Conservation (phyloP, 2,113 vertebrate species). For the Phoxinus phoxinus region DNA sequence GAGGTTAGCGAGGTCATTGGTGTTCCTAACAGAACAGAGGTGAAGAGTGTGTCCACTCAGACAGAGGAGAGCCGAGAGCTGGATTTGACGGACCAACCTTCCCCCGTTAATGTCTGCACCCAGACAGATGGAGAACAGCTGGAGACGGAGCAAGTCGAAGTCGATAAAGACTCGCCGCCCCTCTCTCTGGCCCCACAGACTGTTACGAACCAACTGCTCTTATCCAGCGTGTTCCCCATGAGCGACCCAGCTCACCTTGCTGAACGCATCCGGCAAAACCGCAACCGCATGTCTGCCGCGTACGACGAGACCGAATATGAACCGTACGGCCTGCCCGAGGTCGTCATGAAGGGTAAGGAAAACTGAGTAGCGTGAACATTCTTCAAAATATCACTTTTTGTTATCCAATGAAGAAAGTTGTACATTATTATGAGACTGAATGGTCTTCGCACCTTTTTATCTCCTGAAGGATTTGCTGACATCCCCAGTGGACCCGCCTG, state of each 20-base stretch:
- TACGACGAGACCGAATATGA: constrained; percentile 82
- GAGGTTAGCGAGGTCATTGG: constrained; percentile 3
- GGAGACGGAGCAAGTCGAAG: constrained; percentile 40
- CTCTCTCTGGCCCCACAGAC: constrained; percentile 38
- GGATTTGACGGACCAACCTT: neutral
- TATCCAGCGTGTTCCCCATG: constrained; percentile 73
- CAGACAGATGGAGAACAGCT: constrained; percentile 61
- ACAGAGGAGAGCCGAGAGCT: constrained; percentile 60
- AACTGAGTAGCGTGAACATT: neutral
- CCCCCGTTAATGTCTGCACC: constrained; percentile 56
- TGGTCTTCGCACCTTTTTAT: neutral
- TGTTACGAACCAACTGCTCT: constrained; percentile 52
- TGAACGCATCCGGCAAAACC: constrained; percentile 74
- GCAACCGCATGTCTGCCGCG: constrained; percentile 77
- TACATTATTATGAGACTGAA: too few relatives aligned
- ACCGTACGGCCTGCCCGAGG: constrained; percentile 82
- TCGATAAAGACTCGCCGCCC: constrained; percentile 54
- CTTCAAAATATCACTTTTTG: neutral
- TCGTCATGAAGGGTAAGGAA: constrained; percentile 80
- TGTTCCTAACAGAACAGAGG: neutral
- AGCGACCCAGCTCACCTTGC: constrained; percentile 76
- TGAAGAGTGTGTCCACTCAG: constrained; percentile 66
- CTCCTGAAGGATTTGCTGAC: constrained; percentile 79
- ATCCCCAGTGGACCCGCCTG: constrained; percentile 79
- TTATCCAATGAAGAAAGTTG: neutral